Base-by-base conservation (phyloP, 2,113 vertebrate genomes). In the Phyllopteryx taeniolatus region DNA sequence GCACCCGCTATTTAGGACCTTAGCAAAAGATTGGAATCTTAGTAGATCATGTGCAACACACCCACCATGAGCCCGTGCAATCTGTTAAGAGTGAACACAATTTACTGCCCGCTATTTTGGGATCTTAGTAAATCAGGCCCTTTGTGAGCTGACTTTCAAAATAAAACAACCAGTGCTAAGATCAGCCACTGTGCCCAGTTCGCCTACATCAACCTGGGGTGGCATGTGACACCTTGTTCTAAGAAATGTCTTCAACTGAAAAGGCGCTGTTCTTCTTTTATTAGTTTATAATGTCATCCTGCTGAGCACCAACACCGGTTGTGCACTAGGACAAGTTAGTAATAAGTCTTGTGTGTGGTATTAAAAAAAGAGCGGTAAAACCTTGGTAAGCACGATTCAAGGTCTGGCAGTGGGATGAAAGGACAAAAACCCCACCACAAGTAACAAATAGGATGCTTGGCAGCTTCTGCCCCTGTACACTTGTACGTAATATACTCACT, bases 401-500 rank as follows among this genome's bases (percentile, higher is more conserved):
- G 56, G n/a, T 57, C n/a, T 27, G 56, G 56, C 56, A 57, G 56
- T 27, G 56, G 10, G 56, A 57, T 22, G n/a, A n/a, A 57, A 57
- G n/a, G n/a, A 57, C 5, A 10, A 8, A 57, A 10, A 57, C 19
- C 54, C 8, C 54, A 8, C 54, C 8, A 53, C 7, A 7, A 20
- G 14, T 53, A 53, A 19, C 51, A 53, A 49, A 49, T 15, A 49
- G 14, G 12, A 15, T 49, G 12, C 13, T 8, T 12, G 11, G 54
- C 11, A 22, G n/a, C 54, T 31, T 27, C 22, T 14, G 22, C 56
- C 22, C 22, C 12, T 2, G 27, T 17, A 60, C 12, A 60, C 27
- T 27, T 27, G 54, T 27, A 57, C 27, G 46, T 47, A 47, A 49
- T 15, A 68, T 65, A 95, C 96, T 96, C 93, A 98, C 96, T 98